Evolutionary conservation across 2,797 vertebrate genomes (phyloP).

Genomic region (Oreochromis mossambicus): DNA sequence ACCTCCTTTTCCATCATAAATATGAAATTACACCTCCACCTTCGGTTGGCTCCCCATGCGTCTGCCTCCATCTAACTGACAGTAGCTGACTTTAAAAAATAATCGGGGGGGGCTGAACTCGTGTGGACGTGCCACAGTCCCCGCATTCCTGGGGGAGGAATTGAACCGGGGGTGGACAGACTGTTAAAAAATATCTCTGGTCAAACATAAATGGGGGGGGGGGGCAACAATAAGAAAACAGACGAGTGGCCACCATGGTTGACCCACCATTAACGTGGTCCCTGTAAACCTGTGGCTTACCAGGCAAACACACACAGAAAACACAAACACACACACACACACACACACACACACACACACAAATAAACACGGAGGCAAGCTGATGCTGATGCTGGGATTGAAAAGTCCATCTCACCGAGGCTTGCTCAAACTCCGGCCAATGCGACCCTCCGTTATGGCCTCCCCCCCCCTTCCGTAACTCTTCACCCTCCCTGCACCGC

Average conservation of each 20-base stretch:
- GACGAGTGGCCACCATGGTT: neutral
- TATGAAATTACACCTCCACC: conserved; percentile 23
- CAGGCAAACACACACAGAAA: neutral
- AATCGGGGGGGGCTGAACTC: neutral
- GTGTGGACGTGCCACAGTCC: neutral
- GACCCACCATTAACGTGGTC: neutral
- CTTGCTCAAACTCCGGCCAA: neutral
- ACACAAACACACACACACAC: neutral
- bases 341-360: neutral
- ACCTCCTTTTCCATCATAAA: conserved; percentile 24
- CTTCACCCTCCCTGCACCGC: neutral
- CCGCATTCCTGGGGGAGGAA: neutral
- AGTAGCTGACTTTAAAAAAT: conserved; percentile 18
- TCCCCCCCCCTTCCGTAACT: neutral
- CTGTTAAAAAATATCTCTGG: neutral
- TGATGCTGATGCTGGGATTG: neutral
- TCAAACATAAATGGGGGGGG: neutral
- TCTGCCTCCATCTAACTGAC: conserved; percentile 11
- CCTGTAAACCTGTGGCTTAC: neutral
- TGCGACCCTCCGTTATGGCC: neutral
- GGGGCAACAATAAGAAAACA: neutral
- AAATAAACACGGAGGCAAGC: neutral
- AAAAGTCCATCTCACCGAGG: neutral
- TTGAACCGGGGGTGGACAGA: neutral
- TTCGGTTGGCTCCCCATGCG: conserved; percentile 1